Evolutionary conservation across 2,113 vertebrate genomes (phyloP).

Genomic region (Girardinichthys multiradiatus): DNA sequence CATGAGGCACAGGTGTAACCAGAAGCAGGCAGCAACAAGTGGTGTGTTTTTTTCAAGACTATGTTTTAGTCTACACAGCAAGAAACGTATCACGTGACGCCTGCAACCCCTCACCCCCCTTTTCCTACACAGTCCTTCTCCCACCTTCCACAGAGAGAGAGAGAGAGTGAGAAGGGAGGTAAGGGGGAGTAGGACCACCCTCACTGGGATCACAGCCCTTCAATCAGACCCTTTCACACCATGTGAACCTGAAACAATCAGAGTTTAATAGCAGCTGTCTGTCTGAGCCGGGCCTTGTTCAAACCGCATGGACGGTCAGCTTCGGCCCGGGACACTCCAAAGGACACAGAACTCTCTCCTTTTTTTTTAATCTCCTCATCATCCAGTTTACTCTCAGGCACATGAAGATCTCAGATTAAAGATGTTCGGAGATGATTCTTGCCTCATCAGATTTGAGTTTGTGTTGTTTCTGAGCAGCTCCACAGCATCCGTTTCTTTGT

Average conservation of each 20-base stretch:
- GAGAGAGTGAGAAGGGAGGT: slow-evolving; percentile 21
- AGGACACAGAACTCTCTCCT: slow-evolving; percentile 44
- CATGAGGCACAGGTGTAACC: slow-evolving; percentile 42
- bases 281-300: slow-evolving; percentile 65
- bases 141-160: slow-evolving; percentile 42
- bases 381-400: slow-evolving; percentile 26
- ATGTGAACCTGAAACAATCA: slow-evolving; percentile 92
- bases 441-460: slow-evolving; percentile 38
- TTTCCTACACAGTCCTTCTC: slow-evolving; percentile 20
- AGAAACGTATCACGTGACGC: slow-evolving; percentile 81
- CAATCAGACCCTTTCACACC: slow-evolving; percentile 88
- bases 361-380: slow-evolving; percentile 41
- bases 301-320: slow-evolving; percentile 35
- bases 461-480: slow-evolving; percentile 28
- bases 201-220: slow-evolving; percentile 85
- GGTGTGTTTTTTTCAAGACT: slow-evolving; percentile 80
- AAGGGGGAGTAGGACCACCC: slow-evolving; percentile 78
- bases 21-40: slow-evolving; percentile 80
- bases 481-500: slow-evolving; percentile 23
- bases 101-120: slow-evolving; percentile 37
- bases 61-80: slow-evolving; percentile 79
- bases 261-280: slow-evolving; percentile 89
- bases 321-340: slow-evolving; percentile 60
- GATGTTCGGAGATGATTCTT: slow-evolving; percentile 49
- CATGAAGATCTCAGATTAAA: slow-evolving; percentile 15